Conservation (phyloP, 2,888 invertebrate genomes). For the Diploptera punctata region DNA sequence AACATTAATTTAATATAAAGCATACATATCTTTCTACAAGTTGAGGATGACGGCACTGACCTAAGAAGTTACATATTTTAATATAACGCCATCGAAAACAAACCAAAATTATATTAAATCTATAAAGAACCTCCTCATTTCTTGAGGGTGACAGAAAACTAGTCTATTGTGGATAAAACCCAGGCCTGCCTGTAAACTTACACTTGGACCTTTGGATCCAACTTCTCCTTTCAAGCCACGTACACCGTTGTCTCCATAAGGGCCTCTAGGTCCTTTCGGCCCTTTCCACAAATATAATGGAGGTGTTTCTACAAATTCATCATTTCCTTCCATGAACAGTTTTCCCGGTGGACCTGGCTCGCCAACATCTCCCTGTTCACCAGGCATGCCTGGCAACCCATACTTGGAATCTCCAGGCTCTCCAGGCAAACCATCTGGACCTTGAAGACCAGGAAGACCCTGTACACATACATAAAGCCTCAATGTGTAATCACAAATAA, state of each 20-base stretch:
- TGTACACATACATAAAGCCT: conserved; percentile 6
- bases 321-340: conserved; percentile 49
- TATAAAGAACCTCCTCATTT: too few relatives aligned
- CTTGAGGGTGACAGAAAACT: too few relatives aligned
- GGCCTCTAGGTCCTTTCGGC: conserved; percentile 52
- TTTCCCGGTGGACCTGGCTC: conserved; percentile 52
- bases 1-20: too few relatives aligned
- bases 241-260: conserved; percentile 51
- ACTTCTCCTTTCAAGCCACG: conserved; percentile 54
- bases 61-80: too few relatives aligned
- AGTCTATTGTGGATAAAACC: background rate
- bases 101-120: too few relatives aligned
- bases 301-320: conserved; percentile 18
- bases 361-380: conserved; percentile 38
- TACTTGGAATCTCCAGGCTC: conserved; percentile 53
- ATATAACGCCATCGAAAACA: too few relatives aligned
- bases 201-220: conserved; percentile 53
- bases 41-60: too few relatives aligned
- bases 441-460: conserved; percentile 52
- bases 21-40: too few relatives aligned
- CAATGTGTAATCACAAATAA: background rate
- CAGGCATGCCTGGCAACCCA: conserved; percentile 41
- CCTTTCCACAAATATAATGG: conserved; percentile 48
- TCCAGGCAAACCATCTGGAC: conserved; percentile 55
- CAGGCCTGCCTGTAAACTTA: too few relatives aligned